Conservation (phyloP, 1,140 invertebrate genomes). For the Neodiprion pinetum region DNA sequence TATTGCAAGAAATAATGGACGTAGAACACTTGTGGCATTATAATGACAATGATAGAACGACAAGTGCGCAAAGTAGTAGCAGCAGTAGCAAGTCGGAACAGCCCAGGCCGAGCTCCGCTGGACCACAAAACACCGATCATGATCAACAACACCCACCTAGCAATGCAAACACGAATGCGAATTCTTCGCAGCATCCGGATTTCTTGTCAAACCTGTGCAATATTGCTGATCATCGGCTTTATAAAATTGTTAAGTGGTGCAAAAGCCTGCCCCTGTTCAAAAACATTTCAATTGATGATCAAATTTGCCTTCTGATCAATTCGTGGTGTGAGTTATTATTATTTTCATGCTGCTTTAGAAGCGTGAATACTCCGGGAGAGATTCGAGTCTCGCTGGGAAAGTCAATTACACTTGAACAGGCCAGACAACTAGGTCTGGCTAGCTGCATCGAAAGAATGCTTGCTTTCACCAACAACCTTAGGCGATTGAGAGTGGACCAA, state of each 20-base stretch:
- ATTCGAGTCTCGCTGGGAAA: slow-evolving; percentile 82
- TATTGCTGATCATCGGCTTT: slow-evolving; percentile 93
- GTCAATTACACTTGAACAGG: slow-evolving; percentile 79
- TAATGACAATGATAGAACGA: slow-evolving; percentile 68
- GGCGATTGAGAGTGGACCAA: slow-evolving; percentile 89
- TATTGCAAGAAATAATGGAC: slow-evolving; percentile 87
- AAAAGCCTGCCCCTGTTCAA: slow-evolving; percentile 96
- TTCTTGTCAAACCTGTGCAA: slow-evolving; percentile 88
- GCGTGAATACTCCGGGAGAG: slow-evolving; percentile 85
- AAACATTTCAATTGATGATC: slow-evolving; percentile 96
- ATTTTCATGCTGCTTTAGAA: slow-evolving; percentile 91
- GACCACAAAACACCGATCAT: slow-evolving; percentile 31
- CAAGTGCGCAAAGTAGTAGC: slow-evolving; percentile 32
- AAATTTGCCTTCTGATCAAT: slow-evolving; percentile 95
- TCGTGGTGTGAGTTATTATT: slow-evolving; percentile 96
- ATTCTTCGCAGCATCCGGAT: slow-evolving; percentile 74
- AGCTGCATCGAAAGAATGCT: slow-evolving; percentile 93
- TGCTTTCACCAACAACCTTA: slow-evolving; percentile 91
- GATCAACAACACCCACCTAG: slow-evolving; percentile 37
- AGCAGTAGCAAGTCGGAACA: slow-evolving; percentile 54
- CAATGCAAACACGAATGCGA: slow-evolving; percentile 61
- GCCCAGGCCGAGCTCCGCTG: slow-evolving; percentile 34
- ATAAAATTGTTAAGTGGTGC: slow-evolving; percentile 99
- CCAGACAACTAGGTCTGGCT: slow-evolving; percentile 72
- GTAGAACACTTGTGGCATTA: slow-evolving; percentile 94